Evolutionary conservation across 2,797 vertebrate species (phyloP), one percentile per base, ranked within the genome.

Genomic region (Hoplostethus mediterraneus): DNA sequence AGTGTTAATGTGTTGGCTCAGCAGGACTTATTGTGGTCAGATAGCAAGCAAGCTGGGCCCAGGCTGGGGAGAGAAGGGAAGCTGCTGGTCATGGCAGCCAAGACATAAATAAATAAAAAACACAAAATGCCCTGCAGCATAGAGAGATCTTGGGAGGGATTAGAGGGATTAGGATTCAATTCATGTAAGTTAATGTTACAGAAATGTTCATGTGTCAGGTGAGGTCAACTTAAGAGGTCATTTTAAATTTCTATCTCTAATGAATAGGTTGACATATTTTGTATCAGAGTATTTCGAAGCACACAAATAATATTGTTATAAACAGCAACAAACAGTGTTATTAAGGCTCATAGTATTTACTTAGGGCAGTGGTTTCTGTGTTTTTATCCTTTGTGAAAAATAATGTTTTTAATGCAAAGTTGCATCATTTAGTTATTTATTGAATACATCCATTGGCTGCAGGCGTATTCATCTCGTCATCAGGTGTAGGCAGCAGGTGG

Each of bases 1-100:
- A 69, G 83, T 77, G 84, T 86, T 79, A 74, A 79, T 79, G 75
- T 75, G 80, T 89, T 87, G 81, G 79, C 87, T 84, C 80, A 69
- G 81, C 68, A 54, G 58, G 12, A 65, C 62, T 56, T 42, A 28
- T 63, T 90, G 87, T 85, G 87, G 86, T 91, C 80, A 74, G 73
- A 65, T 56, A 51, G 75, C 78, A 28, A 28, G 28, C 28, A 28
- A 28, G 28, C 28, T 28, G 28, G 28, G 28, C 28, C 28, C 28
- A 79, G 72, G 60, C 33, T 45, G 47, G 7, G 30, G 70, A 71
- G 79, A 71, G 79, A 81, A 81, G 74, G 71, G 58, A 75, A 85
- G 52, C 78, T 54, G 77, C 87, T 90, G 73, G 69, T 89, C 79
- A 76, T 80, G 73, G 72, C 75, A 71, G 66, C 80, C 53, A 12